Evolutionary conservation across 2,888 invertebrate species (phyloP).

Genomic region (Leucozona laternaria): DNA sequence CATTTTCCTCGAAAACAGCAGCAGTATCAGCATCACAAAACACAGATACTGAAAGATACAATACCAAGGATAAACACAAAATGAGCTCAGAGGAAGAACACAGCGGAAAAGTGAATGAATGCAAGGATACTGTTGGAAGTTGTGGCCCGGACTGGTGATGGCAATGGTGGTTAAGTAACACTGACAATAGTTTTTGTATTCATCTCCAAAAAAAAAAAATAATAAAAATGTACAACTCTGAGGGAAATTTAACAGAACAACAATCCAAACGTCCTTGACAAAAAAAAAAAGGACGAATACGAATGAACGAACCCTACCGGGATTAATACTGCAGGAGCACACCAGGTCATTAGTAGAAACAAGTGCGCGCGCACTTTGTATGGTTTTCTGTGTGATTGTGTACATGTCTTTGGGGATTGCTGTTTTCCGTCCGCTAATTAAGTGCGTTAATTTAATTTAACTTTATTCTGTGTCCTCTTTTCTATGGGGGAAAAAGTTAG

Average conservation of each 20-base stretch:
- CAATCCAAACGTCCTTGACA: slow-evolving; percentile 66
- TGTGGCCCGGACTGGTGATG: slow-evolving; percentile 27
- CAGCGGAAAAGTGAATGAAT: slow-evolving; percentile 23
- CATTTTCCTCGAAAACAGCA: slow-evolving; percentile 16
- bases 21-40: slow-evolving; percentile 41
- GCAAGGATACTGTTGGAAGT: slow-evolving; percentile 45
- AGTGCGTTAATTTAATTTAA: slow-evolving; percentile 67
- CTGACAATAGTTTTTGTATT: slow-evolving; percentile 49
- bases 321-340: slow-evolving; percentile 62
- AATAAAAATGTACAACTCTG: slow-evolving; percentile 7
- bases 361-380: slow-evolving; percentile 30
- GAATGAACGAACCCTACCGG: slow-evolving; percentile 46
- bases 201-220: background rate
- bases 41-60: slow-evolving; percentile 55
- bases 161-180: slow-evolving; percentile 65
- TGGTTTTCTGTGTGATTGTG: slow-evolving; percentile 8
- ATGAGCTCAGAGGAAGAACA: slow-evolving; percentile 26
- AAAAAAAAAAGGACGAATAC: slow-evolving; percentile 28
- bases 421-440: slow-evolving; percentile 66
- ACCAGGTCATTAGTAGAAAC: slow-evolving; percentile 43
- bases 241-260: slow-evolving; percentile 65
- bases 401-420: slow-evolving; percentile 43
- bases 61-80: slow-evolving; percentile 36
- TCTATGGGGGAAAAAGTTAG: slow-evolving; percentile 1
- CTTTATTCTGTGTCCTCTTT: slow-evolving; percentile 26